Conservation (phyloP, 2,113 vertebrate genomes). For the Chaenocephalus aceratus region DNA sequence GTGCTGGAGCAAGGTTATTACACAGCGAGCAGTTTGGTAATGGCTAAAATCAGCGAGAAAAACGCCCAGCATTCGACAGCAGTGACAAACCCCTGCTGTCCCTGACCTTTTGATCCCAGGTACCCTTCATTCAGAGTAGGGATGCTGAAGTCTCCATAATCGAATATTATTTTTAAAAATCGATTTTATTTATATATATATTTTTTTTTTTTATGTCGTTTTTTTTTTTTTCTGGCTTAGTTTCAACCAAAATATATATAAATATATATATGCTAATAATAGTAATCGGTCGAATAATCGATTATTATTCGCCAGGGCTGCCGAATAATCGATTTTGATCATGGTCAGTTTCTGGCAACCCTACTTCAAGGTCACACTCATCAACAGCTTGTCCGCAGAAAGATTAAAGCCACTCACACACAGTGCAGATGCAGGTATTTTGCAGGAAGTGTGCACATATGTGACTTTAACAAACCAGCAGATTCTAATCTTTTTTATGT, state of each 20-base stretch:
- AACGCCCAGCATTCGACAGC: not conserved
- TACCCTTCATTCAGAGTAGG: constrained; percentile 11
- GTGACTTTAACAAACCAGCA: constrained; percentile 17
- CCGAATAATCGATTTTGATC: too few relatives aligned
- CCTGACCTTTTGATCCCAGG: constrained; percentile 28
- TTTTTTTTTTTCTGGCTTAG: too few relatives aligned
- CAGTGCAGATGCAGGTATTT: not conserved
- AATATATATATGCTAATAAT: too few relatives aligned
- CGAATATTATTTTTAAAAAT: too few relatives aligned
- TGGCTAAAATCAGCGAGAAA: constrained; percentile 5
- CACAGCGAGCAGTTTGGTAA: constrained; percentile 15
- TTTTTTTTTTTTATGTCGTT: too few relatives aligned
- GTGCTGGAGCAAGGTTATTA: constrained; percentile 25
- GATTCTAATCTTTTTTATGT: constrained; percentile 6
- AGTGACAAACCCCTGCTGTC: not conserved
- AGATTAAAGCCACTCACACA: not conserved
- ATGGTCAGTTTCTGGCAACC: too few relatives aligned
- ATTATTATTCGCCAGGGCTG: too few relatives aligned
- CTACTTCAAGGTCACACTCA: not conserved
- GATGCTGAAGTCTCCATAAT: too few relatives aligned
- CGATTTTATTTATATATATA: too few relatives aligned
- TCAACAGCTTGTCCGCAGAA: constrained; percentile 1
- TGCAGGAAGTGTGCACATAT: not conserved
- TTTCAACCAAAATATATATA: too few relatives aligned
- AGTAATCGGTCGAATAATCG: too few relatives aligned